Conservation (phyloP, 2,888 invertebrate species). For the Branchipolynoe longqiensis region DNA sequence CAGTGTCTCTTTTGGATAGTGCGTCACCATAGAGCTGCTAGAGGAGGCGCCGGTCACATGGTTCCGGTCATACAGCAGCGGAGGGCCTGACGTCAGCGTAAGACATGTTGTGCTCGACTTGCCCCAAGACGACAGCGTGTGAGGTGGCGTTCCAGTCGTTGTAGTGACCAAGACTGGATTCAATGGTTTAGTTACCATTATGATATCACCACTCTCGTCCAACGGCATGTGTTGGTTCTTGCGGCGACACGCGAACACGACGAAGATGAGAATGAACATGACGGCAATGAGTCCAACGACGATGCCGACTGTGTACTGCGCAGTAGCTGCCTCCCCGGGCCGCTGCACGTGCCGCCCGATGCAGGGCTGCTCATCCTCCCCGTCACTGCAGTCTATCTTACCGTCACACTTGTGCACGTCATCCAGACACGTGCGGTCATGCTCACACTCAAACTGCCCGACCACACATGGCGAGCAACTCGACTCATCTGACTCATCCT, state of each 20-base stretch:
- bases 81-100: slow-evolving; percentile 73
- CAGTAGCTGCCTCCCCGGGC: slow-evolving; percentile 67
- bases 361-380: slow-evolving; percentile 77
- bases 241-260: slow-evolving; percentile 75
- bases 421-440: slow-evolving; percentile 83
- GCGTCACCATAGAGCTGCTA: slow-evolving; percentile 86
- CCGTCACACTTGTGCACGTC: slow-evolving; percentile 83
- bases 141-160: slow-evolving; percentile 67
- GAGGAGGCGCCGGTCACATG: slow-evolving; percentile 88
- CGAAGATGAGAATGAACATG: slow-evolving; percentile 82
- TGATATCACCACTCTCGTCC: slow-evolving; percentile 71
- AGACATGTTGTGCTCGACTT: slow-evolving; percentile 73
- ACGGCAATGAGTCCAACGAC: slow-evolving; percentile 83
- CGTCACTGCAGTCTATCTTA: slow-evolving; percentile 74
- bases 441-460: slow-evolving; percentile 48
- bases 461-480: slow-evolving; percentile 54
- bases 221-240: slow-evolving; percentile 71
- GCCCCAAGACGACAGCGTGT: slow-evolving; percentile 72
- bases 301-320: slow-evolving; percentile 81
- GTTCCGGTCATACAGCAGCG: slow-evolving; percentile 84
- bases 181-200: slow-evolving; percentile 75
- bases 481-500: slow-evolving; percentile 69
- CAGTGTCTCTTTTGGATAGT: slow-evolving; percentile 88
- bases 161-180: slow-evolving; percentile 66
- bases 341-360: slow-evolving; percentile 64